Evolutionary conservation across 1,140 invertebrate species (phyloP), one percentile per base, ranked within the genome.

Genomic region (Bombus haemorrhoidalis): DNA sequence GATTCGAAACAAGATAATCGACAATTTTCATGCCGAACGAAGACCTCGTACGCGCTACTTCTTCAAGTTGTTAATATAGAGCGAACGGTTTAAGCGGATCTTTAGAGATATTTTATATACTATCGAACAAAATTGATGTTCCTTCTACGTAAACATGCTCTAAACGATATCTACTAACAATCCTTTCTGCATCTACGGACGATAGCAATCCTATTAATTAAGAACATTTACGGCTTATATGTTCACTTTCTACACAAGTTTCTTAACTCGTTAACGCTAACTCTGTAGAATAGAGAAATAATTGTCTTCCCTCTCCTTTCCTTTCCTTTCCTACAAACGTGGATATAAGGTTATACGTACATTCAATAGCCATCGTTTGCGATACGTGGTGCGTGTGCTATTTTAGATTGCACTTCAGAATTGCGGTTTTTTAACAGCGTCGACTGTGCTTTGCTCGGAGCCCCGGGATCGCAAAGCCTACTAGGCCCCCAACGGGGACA

Each of bases 1-100:
- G 69, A 71, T 71, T 71, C 69, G 37, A 37, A 41, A 73, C 72
- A 32, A 73, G 41, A 73, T 73, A 43, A 73, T 72, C 69, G 37
- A 41, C 69, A 15, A 69, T 71, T 22, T 41, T 71, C 37, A 41
- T 41, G 4, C 37, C 39, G 28, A n/a, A n/a, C 37, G 9, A 15
- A 71, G 5, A 41, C 15, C 37, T 28, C 12, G 69, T n/a, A n/a
- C 22, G 22, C 25, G 22, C 39, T 25, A 37, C 37, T 69, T n/a
- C 8, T 22, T 41, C 10, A 39, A 25, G 12, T n/a, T 41, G 25
- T 39, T 28, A 8, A 71, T 71, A n/a, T n/a, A 25, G 37, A 41
- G 37, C 34, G 18, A 41, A 71, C 69, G 5, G 15, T 41, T 41
- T 41, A 28, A 41, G 2, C 12, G 2, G 12, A 71, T 71, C 10